These are phyloP conservation scores for Anoura caudifer DNA, from an alignment of 2,113 vertebrate species.

Conservation along the genomic window DNA sequence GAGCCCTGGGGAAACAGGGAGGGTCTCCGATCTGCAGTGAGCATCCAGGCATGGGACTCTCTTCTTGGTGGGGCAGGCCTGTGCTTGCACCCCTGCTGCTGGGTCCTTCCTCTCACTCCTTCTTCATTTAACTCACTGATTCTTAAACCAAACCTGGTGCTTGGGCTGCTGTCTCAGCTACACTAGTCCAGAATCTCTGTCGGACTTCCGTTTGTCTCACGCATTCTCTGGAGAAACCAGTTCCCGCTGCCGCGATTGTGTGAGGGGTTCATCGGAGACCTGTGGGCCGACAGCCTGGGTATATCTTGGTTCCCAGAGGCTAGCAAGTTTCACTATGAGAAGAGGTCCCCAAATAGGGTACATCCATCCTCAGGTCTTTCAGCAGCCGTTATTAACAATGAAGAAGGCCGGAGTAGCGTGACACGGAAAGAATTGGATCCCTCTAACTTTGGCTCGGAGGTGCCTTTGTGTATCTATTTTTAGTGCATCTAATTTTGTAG, in stretches of 20 bases:
- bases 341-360: too few relatives aligned
- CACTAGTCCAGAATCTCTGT: neutral
- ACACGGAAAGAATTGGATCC: neutral
- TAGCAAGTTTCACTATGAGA: neutral
- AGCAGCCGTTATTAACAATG: neutral
- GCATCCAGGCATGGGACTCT: rapidly evolving
- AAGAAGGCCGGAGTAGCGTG: neutral
- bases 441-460: neutral
- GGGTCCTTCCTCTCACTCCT: neutral
- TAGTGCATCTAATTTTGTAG: neutral
- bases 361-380: neutral
- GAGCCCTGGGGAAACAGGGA: neutral
- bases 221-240: neutral
- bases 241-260: neutral
- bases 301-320: neutral
- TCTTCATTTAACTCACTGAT: neutral
- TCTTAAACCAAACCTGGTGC: neutral
- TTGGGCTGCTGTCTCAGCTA: neutral
- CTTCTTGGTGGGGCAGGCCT: neutral
- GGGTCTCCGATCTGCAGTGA: neutral
- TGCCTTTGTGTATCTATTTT: neutral
- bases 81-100: neutral
- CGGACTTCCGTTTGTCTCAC: neutral
- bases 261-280: neutral
- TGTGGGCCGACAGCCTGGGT: neutral